These are phyloP conservation scores for Sorex maritimensis DNA, from an alignment of 2,797 vertebrate genomes.

Conservation along the genomic window DNA sequence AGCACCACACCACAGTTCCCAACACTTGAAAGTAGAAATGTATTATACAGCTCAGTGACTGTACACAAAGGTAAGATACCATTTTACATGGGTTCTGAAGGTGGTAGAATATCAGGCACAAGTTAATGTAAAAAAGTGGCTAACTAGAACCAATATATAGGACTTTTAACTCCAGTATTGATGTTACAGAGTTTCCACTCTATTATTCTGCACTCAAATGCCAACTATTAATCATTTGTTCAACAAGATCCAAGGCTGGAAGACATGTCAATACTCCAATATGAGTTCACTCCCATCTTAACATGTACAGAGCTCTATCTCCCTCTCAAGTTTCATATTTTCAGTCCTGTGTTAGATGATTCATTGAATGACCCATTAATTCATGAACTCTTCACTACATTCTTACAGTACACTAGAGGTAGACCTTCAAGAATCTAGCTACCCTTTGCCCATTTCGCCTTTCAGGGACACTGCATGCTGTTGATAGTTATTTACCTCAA, in stretches of 20 bases:
- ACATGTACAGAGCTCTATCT: not conserved
- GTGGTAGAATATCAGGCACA: not conserved
- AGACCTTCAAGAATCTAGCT: not conserved
- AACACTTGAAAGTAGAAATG: not conserved
- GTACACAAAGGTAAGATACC: not conserved
- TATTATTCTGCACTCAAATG: accelerated
- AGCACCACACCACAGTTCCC: not conserved
- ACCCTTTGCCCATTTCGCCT: no score
- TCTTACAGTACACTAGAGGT: not conserved
- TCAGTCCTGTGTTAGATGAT: not conserved
- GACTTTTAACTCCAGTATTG: not conserved
- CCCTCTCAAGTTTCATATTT: not conserved
- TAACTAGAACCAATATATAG: not conserved
- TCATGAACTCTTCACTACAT: not conserved
- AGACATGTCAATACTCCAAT: not conserved
- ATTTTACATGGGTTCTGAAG: not conserved
- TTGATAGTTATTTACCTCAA: not conserved
- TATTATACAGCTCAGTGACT: not conserved
- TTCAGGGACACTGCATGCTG: not conserved
- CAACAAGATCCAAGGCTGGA: not conserved
- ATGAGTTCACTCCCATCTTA: not conserved
- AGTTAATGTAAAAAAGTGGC: not conserved
- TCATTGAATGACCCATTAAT: not conserved
- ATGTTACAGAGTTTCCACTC: not conserved
- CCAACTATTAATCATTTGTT: not conserved